Percentiles rank a stretch among this genome's conserved stretches.
These are phyloP conservation scores for Muricea muricata DNA, from an alignment of 92 coral and sea anemone genomes.

Conservation along the genomic window DNA sequence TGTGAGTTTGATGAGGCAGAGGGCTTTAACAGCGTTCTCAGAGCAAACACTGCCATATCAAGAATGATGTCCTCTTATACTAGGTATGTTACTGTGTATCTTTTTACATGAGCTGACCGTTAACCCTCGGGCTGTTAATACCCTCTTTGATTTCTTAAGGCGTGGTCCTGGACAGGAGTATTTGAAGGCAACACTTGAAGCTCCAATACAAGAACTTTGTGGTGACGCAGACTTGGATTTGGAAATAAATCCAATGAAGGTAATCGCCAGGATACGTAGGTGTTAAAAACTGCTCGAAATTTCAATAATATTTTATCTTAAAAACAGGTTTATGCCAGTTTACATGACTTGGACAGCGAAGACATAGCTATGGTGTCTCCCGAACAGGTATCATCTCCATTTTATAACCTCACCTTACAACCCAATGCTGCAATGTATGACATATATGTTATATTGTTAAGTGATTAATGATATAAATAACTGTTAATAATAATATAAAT, in stretches of 20 bases:
- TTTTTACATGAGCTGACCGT: background rate
- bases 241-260: conserved; percentile 97
- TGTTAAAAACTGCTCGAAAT: background rate
- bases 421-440: too few species aligned
- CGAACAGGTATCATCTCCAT: conserved; percentile 43
- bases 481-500: too few species aligned
- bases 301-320: background rate
- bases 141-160: conserved; percentile 49
- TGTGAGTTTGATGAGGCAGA: conserved; percentile 95
- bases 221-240: conserved; percentile 71
- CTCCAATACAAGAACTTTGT: conserved; percentile 73
- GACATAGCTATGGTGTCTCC: conserved; percentile 34
- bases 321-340: conserved; percentile 78
- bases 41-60: conserved; percentile 96
- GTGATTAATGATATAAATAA: too few species aligned
- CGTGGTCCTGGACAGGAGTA: conserved; percentile 99
- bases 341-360: conserved; percentile 63
- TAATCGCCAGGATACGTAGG: background rate
- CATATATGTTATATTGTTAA: too few species aligned
- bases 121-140: too few species aligned
- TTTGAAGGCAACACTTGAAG: conserved; percentile 82
- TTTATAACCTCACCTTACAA: too few species aligned
- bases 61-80: conserved; percentile 98
- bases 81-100: conserved; percentile 65
- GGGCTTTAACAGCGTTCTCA: conserved; percentile 82